A percentile compares a stretch with the other conserved stretches of the same genome.
Conservation (phyloP, 2,888 invertebrate species). For the Scaptomyza reducta region DNA sequence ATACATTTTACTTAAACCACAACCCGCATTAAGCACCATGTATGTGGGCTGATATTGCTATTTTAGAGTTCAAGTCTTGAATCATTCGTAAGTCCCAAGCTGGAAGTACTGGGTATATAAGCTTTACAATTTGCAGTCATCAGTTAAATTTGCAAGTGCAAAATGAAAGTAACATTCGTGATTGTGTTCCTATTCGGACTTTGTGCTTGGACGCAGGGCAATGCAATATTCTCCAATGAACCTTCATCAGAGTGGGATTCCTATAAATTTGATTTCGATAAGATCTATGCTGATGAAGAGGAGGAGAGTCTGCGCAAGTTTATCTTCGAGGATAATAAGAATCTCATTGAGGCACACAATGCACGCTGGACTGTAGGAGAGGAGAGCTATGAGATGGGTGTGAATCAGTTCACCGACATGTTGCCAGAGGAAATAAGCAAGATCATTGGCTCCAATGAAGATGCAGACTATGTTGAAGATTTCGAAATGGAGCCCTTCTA, state of each 20-base stretch:
- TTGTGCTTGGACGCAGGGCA: slow-evolving; percentile 7
- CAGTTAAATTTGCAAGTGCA: slow-evolving; percentile 14
- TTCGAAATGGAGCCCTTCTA: not conserved
- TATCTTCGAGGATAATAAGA: slow-evolving; percentile 28
- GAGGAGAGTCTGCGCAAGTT: slow-evolving; percentile 18
- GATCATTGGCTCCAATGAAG: not conserved
- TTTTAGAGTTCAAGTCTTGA: not conserved
- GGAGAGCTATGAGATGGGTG: slow-evolving; percentile 37
- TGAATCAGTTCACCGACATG: slow-evolving; percentile 38
- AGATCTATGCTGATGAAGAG: slow-evolving; percentile 17
- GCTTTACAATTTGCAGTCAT: not conserved
- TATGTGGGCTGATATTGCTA: slow-evolving; percentile 1
- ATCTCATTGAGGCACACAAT: slow-evolving; percentile 36
- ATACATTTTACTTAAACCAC: not conserved
- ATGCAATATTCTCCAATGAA: slow-evolving; percentile 2
- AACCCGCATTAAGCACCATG: slow-evolving; percentile 12
- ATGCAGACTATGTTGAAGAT: not conserved
- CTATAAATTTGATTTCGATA: slow-evolving; percentile 26
- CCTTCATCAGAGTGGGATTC: slow-evolving; percentile 18
- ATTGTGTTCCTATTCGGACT: slow-evolving; percentile 16
- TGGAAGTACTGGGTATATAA: slow-evolving; percentile 27
- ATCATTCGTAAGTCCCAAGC: not conserved
- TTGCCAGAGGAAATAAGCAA: slow-evolving; percentile 8
- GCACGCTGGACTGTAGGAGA: slow-evolving; percentile 12
- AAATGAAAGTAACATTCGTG: slow-evolving; percentile 22